Conservation (phyloP, 2,797 vertebrate genomes). For the Ctenopoma kingsleyae region DNA sequence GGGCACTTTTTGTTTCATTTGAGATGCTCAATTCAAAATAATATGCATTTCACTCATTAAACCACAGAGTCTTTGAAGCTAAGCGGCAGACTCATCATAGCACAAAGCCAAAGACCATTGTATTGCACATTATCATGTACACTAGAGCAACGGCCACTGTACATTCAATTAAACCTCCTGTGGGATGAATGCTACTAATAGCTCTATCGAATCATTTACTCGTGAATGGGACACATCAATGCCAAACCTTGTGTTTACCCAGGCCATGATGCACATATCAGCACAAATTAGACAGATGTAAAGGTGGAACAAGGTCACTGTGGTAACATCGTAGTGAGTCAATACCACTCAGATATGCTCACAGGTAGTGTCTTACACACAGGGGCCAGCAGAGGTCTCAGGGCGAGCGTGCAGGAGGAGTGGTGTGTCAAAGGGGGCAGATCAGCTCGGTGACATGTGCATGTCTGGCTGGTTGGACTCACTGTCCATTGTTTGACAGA, state of each 20-base stretch:
- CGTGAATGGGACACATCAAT: slow-evolving; percentile 5
- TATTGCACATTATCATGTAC: slow-evolving; percentile 54
- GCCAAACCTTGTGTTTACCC: slow-evolving; percentile 2
- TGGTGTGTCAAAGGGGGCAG: slow-evolving; percentile 18
- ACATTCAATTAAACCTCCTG: slow-evolving; percentile 59
- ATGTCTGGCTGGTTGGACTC: slow-evolving; percentile 56
- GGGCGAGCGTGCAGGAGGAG: slow-evolving; percentile 42
- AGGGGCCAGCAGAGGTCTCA: slow-evolving; percentile 66
- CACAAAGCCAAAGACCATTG: slow-evolving; percentile 44
- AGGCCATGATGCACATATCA: not conserved
- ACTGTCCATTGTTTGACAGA: slow-evolving; percentile 64
- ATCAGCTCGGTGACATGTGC: slow-evolving; percentile 54
- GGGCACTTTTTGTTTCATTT: slow-evolving; percentile 49
- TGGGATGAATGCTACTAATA: slow-evolving; percentile 43
- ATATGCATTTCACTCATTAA: slow-evolving; percentile 58
- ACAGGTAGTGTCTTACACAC: slow-evolving; percentile 31
- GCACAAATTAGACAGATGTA: slow-evolving; percentile 4
- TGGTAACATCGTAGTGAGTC: slow-evolving; percentile 22
- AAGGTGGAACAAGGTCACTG: slow-evolving; percentile 55
- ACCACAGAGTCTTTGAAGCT: slow-evolving; percentile 47
- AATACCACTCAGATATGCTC: slow-evolving; percentile 21
- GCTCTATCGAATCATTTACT: slow-evolving; percentile 27
- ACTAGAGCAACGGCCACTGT: slow-evolving; percentile 36
- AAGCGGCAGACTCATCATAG: slow-evolving; percentile 50
- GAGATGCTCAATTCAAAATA: slow-evolving; percentile 50